These are phyloP conservation scores for Altica lythri DNA, from an alignment of 2,888 invertebrate genomes.

Conservation along the genomic window DNA sequence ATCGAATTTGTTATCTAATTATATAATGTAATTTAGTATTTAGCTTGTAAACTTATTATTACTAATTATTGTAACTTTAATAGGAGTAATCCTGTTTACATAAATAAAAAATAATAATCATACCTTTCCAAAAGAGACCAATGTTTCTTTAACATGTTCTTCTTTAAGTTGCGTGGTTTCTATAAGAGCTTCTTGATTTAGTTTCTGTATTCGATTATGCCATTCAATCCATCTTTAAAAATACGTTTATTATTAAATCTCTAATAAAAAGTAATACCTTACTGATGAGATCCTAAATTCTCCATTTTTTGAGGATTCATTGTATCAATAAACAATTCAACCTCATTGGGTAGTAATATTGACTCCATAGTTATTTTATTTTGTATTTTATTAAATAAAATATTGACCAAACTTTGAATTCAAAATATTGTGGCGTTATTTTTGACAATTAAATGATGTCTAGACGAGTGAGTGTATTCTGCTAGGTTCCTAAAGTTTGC, in stretches of 20 bases:
- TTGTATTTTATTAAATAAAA: not conserved
- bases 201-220: conserved; percentile 80
- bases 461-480: no score
- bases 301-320: conserved; percentile 69
- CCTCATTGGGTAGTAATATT: conserved; percentile 68
- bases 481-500: no score
- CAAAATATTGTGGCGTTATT: not conserved
- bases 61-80: no score
- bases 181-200: conserved; percentile 85
- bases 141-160: conserved; percentile 82
- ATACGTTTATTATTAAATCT: not conserved
- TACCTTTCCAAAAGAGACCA: conserved; percentile 77
- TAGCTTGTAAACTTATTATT: no score
- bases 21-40: no score
- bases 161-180: conserved; percentile 79
- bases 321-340: conserved; percentile 75
- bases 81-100: no score
- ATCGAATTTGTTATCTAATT: no score
- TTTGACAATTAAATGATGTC: no score
- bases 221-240: conserved; percentile 74
- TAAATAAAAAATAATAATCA: no score
- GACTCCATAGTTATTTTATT: no score
- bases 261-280: conserved; percentile 34
- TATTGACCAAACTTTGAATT: conserved; percentile 10
- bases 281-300: conserved; percentile 69